Conservation (phyloP, 2,113 vertebrate genomes). For the Indicator indicator region DNA sequence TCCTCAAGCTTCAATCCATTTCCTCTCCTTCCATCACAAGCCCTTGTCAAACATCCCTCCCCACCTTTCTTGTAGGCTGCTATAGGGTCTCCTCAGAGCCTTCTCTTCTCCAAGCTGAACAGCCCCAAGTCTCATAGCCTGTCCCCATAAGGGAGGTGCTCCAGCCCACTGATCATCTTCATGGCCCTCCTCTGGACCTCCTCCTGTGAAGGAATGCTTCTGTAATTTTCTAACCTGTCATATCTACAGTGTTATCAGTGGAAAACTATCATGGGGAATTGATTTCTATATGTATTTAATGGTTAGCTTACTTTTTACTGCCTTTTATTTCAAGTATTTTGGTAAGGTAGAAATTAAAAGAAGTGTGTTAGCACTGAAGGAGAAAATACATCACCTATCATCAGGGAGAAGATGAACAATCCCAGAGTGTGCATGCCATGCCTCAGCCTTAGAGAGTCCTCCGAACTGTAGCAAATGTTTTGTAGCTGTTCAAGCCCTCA, state of each 20-base stretch:
- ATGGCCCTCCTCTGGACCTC: too few species aligned
- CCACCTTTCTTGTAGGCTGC: too few species aligned
- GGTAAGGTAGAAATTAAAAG: neutral
- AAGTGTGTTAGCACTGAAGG: neutral
- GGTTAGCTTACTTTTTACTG: neutral
- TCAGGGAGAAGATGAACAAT: neutral
- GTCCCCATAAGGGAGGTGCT: too few species aligned
- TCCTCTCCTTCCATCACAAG: too few species aligned
- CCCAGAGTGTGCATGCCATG: neutral
- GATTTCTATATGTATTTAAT: neutral
- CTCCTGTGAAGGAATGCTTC: neutral
- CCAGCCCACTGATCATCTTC: too few species aligned
- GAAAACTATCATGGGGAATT: neutral
- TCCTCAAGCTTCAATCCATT: too few species aligned
- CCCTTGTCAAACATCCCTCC: too few species aligned
- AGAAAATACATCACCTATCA: neutral
- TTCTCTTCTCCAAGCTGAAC: too few species aligned
- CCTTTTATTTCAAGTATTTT: neutral
- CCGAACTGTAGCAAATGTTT: neutral
- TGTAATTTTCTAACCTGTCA: neutral
- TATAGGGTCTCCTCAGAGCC: too few species aligned
- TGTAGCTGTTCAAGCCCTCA: neutral
- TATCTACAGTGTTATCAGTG: neutral
- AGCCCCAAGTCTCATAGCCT: too few species aligned
- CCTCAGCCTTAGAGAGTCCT: neutral